Evolutionary conservation across 2,888 invertebrate species (phyloP).

Genomic region (Campoplex nolae): DNA sequence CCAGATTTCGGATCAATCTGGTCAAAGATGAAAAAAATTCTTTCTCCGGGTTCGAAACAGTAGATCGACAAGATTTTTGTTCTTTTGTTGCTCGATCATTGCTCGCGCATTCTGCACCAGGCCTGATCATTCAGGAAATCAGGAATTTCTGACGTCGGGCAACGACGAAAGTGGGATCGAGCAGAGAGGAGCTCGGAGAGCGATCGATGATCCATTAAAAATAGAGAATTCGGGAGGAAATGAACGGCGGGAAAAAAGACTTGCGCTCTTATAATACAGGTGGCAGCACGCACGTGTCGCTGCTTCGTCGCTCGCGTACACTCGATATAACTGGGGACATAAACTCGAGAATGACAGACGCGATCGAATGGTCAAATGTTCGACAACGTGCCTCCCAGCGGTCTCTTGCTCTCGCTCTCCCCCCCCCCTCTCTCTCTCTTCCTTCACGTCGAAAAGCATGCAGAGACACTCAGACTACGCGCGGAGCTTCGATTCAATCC

Average conservation of each 20-base stretch:
- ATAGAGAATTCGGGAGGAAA: neutral
- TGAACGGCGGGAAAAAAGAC: slow-evolving; percentile 27
- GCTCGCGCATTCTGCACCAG: no score
- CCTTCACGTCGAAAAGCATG: neutral
- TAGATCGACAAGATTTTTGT: no score
- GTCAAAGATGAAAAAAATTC: no score
- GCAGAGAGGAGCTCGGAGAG: neutral
- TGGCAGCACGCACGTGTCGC: slow-evolving; percentile 74
- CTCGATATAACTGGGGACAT: neutral
- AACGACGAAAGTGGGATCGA: neutral
- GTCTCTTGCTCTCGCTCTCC: slow-evolving; percentile 15
- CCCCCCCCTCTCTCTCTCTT: slow-evolving; percentile 34
- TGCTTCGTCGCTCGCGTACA: neutral
- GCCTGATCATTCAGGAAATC: neutral
- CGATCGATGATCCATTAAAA: neutral
- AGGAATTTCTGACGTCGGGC: neutral
- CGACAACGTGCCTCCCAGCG: slow-evolving; percentile 46
- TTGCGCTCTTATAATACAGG: slow-evolving; percentile 71
- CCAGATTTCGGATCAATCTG: neutral
- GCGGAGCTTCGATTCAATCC: neutral
- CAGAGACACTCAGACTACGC: neutral
- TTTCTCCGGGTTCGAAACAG: no score
- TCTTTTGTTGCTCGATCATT: no score
- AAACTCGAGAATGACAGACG: slow-evolving; percentile 32
- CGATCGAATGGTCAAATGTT: slow-evolving; percentile 62